These are phyloP conservation scores for Temnothorax nylanderi DNA, from an alignment of 1,140 invertebrate genomes.

Conservation along the genomic window DNA sequence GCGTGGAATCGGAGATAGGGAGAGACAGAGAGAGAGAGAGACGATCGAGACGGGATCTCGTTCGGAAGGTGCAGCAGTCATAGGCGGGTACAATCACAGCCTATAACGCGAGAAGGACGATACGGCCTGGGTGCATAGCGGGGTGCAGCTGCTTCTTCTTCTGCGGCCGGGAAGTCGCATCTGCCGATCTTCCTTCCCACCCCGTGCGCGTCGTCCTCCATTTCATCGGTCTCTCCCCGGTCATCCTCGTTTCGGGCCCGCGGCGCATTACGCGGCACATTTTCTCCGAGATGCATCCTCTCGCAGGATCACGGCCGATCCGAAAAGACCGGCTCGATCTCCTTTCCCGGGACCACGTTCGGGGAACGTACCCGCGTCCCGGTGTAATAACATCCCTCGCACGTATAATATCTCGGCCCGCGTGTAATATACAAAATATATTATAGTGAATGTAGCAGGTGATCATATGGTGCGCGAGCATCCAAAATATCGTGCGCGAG, in stretches of 20 bases:
- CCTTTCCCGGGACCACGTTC: constrained; percentile 37
- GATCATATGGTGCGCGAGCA: constrained; percentile 56
- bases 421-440: constrained; percentile 67
- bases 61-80: constrained; percentile 7
- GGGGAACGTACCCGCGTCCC: constrained; percentile 19
- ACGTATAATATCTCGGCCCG: constrained; percentile 44
- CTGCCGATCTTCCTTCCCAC: constrained; percentile 59
- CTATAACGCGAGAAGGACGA: constrained; percentile 46
- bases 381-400: constrained; percentile 69
- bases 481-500: constrained; percentile 4
- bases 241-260: constrained; percentile 70
- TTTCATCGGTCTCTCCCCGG: constrained; percentile 51
- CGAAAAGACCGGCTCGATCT: constrained; percentile 40
- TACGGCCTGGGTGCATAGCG: constrained; percentile 49
- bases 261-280: constrained; percentile 76
- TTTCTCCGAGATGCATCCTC: constrained; percentile 67
- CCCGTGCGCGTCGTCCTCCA: constrained; percentile 12
- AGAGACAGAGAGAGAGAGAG: background rate
- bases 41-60: constrained; percentile 20
- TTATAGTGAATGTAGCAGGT: constrained; percentile 55
- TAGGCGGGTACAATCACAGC: constrained; percentile 50
- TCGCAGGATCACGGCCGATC: constrained; percentile 9
- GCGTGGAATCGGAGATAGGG: constrained; percentile 6
- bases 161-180: constrained; percentile 47
- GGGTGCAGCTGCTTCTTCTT: constrained; percentile 75